Base-by-base conservation (phyloP, 2,888 invertebrate species). In the Epistrophe eligans region DNA sequence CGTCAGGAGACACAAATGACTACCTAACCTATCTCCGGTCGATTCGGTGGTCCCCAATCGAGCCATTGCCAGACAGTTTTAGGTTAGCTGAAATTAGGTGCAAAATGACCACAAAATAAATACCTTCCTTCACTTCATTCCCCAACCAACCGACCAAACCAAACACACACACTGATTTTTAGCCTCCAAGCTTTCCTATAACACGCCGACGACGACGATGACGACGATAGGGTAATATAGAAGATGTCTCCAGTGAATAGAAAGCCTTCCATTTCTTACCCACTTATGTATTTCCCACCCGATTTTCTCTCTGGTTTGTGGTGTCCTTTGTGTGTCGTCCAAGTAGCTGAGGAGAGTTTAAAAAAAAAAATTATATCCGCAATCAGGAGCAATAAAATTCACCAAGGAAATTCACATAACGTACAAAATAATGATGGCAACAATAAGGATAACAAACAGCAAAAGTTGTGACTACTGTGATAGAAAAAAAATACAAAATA, bases 91-190 rank as follows among this genome's bases (percentile, higher is more conserved):
- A 89, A 90, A 91, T 91, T 91, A 91, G 90, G 91, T 91, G 91
- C 91, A 91, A 91, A 91, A 90, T 91, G 90, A 91, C 90, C 90
- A 90, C 90, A 91, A 89, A 91, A 91, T 87, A 82, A 79, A 79
- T 76, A 24, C 58, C 70, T 64, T 50, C 70, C 48, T 19, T 50
- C 55, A 24, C 72, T 32, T 43, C 55, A 19, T 45, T 15, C 35
- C 24, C 52, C 24, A 40, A 58, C 60, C 72, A 58, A 72, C 24
- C 24, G 3, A 24, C 35, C 52, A 35, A 50, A 66, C 60, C 72
- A 58, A 72, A 58, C 52, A 73, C 64, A 76, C 52, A 81, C 82
- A 66, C 19, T 82, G 82, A 82, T 79, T 82, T 87, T 76, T 85
- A 74, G 85, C 82, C 82, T 76, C 73, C 50, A n/a, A 81, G 55